Percentiles rank a stretch among this genome's conserved stretches.
Evolutionary conservation across 2,888 invertebrate genomes (phyloP).

Genomic region (Nyleta sp.): DNA sequence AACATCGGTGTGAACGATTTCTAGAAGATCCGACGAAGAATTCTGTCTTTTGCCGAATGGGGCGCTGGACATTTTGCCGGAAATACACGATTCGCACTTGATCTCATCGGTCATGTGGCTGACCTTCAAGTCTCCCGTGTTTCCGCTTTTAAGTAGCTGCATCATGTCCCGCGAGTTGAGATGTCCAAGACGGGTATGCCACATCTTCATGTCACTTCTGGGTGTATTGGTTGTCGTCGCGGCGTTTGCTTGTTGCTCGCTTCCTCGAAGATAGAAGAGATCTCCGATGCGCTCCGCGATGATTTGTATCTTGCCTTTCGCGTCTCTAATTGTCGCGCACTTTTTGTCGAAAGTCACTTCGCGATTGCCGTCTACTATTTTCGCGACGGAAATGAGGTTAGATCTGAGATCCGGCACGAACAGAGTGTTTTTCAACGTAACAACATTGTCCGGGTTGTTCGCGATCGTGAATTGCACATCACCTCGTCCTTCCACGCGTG

Average conservation of each 20-base stretch:
- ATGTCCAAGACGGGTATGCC: slow-evolving; percentile 39
- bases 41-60: slow-evolving; percentile 25
- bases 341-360: slow-evolving; percentile 39
- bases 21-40: not conserved
- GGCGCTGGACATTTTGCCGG: slow-evolving; percentile 9
- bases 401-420: slow-evolving; percentile 56
- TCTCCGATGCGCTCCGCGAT: slow-evolving; percentile 41
- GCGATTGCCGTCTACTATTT: slow-evolving; percentile 45
- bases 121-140: slow-evolving; percentile 17
- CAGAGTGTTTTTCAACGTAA: slow-evolving; percentile 40
- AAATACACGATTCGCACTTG: slow-evolving; percentile 6
- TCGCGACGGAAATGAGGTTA: slow-evolving; percentile 52
- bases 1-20: slow-evolving; percentile 40
- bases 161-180: slow-evolving; percentile 26
- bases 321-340: slow-evolving; percentile 31
- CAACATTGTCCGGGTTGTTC: slow-evolving; percentile 8
- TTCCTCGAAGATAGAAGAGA: slow-evolving; percentile 41
- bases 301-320: slow-evolving; percentile 7
- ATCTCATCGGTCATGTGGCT: not conserved
- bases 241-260: slow-evolving; percentile 2
- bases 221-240: not conserved
- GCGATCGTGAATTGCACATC: slow-evolving; percentile 4
- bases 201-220: not conserved
- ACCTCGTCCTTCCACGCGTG: slow-evolving; percentile 20
- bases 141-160: not conserved